Conservation (phyloP, 2,797 vertebrate genomes). For the Tenualosa thibaudeaui region DNA sequence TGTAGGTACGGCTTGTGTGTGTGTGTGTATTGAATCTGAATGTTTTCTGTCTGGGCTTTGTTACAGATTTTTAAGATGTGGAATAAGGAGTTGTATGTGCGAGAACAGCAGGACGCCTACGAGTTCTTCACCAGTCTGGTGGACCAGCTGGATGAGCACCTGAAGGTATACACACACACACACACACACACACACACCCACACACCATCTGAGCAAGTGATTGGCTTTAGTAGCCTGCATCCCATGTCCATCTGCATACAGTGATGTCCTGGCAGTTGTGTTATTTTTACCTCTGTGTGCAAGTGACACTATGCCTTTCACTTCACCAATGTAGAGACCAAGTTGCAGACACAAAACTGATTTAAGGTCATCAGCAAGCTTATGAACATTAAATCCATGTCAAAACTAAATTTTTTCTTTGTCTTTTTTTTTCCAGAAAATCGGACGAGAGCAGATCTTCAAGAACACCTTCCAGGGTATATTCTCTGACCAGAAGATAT, state of each 20-base stretch:
- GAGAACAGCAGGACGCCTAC: conserved; percentile 97
- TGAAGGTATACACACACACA: conserved; percentile 82
- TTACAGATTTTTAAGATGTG: conserved; percentile 96
- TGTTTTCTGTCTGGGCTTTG: background rate
- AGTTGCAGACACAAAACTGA: background rate
- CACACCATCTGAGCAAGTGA: background rate
- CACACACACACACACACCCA: background rate
- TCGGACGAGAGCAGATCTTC: conserved; percentile 96
- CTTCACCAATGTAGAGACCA: background rate
- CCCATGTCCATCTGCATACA: background rate
- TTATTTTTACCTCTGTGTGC: background rate
- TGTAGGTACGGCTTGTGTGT: background rate
- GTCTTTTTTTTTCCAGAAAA: conserved; percentile 80
- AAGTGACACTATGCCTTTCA: background rate
- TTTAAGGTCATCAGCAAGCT: background rate
- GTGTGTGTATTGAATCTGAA: background rate
- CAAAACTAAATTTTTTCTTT: background rate
- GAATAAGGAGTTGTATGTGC: conserved; percentile 96
- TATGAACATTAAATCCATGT: background rate
- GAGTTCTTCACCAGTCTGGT: conserved; percentile 99
- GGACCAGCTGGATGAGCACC: conserved; percentile 97
- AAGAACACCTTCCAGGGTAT: conserved; percentile 99
- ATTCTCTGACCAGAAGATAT: conserved; percentile 99
- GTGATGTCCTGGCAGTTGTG: background rate
- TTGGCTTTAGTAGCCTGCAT: background rate